These are phyloP conservation scores for Hippopotamus amphibius DNA, from an alignment of 2,113 vertebrate species.

Conservation along the genomic window DNA sequence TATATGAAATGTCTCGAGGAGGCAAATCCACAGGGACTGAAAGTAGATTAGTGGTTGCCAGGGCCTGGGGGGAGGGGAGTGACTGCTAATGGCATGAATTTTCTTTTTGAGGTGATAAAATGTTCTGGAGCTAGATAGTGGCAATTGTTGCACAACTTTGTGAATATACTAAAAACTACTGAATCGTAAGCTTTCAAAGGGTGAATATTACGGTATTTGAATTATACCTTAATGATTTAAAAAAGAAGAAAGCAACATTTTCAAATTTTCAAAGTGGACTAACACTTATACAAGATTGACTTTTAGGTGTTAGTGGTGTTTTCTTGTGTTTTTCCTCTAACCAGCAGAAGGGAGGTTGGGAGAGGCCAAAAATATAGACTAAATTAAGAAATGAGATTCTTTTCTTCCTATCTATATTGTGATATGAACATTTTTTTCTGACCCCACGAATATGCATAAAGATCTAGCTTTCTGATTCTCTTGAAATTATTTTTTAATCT, in stretches of 20 bases:
- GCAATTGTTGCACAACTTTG: not conserved
- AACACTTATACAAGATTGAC: not conserved
- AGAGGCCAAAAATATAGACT: not conserved
- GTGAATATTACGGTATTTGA: conserved; percentile 22
- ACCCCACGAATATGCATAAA: not conserved
- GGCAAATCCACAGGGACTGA: not conserved
- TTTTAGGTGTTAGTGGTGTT: not conserved
- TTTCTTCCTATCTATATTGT: not conserved
- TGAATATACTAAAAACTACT: not conserved
- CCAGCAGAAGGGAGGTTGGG: not conserved
- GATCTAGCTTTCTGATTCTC: not conserved
- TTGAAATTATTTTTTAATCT: not conserved
- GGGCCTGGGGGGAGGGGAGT: not conserved
- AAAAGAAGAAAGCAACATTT: conserved; percentile 36
- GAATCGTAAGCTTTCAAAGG: not conserved
- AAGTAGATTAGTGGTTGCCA: not conserved
- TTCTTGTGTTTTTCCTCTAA: not conserved
- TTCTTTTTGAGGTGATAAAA: not conserved
- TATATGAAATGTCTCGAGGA: not conserved
- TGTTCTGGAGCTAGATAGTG: not conserved
- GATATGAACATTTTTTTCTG: conserved; percentile 4
- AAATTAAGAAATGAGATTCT: conserved; percentile 30
- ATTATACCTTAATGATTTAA: not conserved
- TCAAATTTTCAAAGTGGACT: conserved; percentile 11
- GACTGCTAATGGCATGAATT: not conserved